Percentiles rank a stretch among this genome's conserved stretches.
phyloP scores from a whole-genome alignment of 2,113 vertebrate species.

The Melanocharis versteri region DNA sequence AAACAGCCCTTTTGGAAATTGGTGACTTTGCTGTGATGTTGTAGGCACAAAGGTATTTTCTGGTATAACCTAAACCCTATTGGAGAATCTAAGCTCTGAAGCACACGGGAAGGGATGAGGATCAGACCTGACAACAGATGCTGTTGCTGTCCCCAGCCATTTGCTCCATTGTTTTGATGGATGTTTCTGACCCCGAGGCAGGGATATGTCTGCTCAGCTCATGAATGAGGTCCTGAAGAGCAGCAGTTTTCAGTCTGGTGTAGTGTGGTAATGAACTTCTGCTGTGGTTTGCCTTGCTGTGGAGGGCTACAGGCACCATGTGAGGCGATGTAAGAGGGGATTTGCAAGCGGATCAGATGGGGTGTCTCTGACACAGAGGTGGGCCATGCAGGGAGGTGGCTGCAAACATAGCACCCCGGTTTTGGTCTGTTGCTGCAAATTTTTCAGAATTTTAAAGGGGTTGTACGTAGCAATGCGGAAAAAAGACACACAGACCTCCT shows the following conservation, averaged over 20 bases:
- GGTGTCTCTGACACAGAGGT: background rate
- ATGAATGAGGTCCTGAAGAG: background rate
- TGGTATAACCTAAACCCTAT: background rate
- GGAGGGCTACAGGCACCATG: background rate
- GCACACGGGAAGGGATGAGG: background rate
- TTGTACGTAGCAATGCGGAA: too few species aligned
- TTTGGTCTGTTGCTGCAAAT: background rate
- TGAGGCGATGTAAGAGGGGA: fast-evolving
- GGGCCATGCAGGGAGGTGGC: background rate
- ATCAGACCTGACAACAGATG: background rate
- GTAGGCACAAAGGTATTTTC: background rate
- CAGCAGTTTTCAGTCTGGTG: background rate
- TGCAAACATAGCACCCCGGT: fast-evolving
- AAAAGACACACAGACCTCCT: too few species aligned
- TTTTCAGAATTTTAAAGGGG: background rate
- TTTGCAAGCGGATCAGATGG: background rate
- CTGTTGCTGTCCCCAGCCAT: background rate
- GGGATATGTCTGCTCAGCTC: background rate
- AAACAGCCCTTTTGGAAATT: background rate
- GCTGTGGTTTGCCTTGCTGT: background rate
- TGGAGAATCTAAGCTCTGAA: background rate
- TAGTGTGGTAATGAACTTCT: background rate
- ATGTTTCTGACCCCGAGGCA: background rate
- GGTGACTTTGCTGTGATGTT: background rate
- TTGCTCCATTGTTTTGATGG: background rate